Evolutionary conservation across 2,797 vertebrate species (phyloP), one percentile per base, ranked within the genome.

Genomic region (Neosilurus hyrtlii): DNA sequence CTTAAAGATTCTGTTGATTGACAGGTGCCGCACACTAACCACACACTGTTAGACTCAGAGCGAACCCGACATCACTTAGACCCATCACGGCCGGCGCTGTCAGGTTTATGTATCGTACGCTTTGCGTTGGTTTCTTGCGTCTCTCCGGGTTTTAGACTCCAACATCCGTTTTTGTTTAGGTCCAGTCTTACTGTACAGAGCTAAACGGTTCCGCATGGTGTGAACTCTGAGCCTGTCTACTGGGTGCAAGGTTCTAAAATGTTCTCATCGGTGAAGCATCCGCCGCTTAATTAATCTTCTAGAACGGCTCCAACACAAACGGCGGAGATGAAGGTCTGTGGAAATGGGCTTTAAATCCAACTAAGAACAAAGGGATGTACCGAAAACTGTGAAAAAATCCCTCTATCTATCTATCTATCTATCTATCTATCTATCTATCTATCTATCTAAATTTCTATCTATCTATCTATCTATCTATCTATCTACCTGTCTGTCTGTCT

Each of bases 161-260:
- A 66, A 59, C 61, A 65, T 73, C 30, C 43, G 30, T 80, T 37
- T 82, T 74, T 72, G 88, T 85, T 79, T 52, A 83, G 70, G 73
- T 81, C 59, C 63, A 86, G 82, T 16, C 20, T 49, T 14, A 49
- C 79, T 20, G 66, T 43, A 71, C 15, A 15, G 20, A 20, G 49
- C 30, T 35, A 57, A 80, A 59, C 54, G 18, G 52, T 61, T 80
- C 66, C 35, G 66, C 70, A 49, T 49, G 66, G 85, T 84, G 87
- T 85, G 82, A 81, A 86, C 85, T 73, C 79, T 74, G 84, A 90
- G 85, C 74, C 88, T 89, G 88, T 93, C 93, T 91, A 92, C 91
- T 92, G 91, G 89, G 81, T 83, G 88, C 83, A 85, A 78, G 80
- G 82, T 87, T 74, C 24, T 24, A 49, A 26, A 56, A 61, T 81